These are phyloP conservation scores for Stichopus horrens DNA, from an alignment of 53 echinoderm and acorn worm species.

Conservation along the genomic window DNA sequence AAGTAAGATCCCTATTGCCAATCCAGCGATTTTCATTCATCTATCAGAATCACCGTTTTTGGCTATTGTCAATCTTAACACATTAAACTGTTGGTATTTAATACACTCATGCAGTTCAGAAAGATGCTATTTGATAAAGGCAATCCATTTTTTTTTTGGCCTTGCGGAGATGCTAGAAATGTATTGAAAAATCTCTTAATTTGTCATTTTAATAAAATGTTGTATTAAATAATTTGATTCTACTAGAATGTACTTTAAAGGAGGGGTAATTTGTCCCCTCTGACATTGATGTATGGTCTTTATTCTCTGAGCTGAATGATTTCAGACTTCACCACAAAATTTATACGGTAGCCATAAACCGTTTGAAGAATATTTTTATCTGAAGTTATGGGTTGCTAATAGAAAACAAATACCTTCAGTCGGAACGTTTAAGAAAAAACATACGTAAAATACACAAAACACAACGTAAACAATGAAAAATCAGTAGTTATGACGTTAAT, in stretches of 20 bases:
- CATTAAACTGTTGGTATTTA: constrained; percentile 15
- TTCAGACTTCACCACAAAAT: constrained; percentile 44
- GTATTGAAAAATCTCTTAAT: constrained; percentile 49
- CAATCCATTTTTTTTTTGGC: constrained; percentile 30
- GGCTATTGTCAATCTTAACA: too few relatives aligned
- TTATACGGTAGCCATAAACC: constrained; percentile 35
- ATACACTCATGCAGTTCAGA: constrained; percentile 10
- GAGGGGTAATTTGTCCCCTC: neutral
- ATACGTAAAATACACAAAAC: too few relatives aligned
- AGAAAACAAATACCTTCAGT: constrained; percentile 4
- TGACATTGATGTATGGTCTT: neutral
- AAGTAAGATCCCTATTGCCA: too few relatives aligned
- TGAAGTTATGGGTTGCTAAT: constrained; percentile 32
- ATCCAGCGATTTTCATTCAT: constrained; percentile 47
- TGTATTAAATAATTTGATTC: too few relatives aligned
- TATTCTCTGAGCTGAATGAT: neutral
- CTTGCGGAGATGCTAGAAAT: constrained; percentile 52
- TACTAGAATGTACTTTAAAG: too few relatives aligned
- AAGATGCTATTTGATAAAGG: neutral
- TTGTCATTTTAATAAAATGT: neutral
- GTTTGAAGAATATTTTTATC: constrained; percentile 28
- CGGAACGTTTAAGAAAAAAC: constrained; percentile 6
- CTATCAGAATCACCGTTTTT: constrained; percentile 54
- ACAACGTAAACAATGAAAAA: too few relatives aligned
- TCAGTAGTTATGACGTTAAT: too few relatives aligned